Evolutionary conservation across 2,113 vertebrate genomes (phyloP).

Genomic region (Hirundichthys speculiger): DNA sequence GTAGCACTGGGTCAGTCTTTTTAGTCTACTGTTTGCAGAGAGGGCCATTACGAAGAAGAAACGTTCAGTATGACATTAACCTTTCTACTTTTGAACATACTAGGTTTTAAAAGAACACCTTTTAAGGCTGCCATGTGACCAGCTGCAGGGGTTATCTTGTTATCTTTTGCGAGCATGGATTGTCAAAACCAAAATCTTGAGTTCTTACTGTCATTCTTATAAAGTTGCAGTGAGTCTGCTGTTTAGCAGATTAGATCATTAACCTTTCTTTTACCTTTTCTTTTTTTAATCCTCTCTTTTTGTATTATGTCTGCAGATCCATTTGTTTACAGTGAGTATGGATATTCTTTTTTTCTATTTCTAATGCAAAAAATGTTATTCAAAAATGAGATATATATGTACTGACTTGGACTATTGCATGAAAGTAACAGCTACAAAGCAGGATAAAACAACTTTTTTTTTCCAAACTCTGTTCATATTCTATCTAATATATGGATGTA

Average conservation of each 20-base stretch:
- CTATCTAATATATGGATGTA: background rate
- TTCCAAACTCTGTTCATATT: too few relatives aligned
- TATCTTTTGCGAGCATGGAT: too few relatives aligned
- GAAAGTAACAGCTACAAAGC: too few relatives aligned
- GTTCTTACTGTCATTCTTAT: background rate
- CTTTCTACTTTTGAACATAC: background rate
- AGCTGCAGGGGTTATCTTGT: background rate
- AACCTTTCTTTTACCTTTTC: background rate
- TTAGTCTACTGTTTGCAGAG: too few relatives aligned
- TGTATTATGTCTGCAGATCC: conserved; percentile 64
- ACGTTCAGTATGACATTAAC: too few relatives aligned
- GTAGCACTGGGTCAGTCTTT: too few relatives aligned
- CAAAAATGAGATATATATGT: too few relatives aligned
- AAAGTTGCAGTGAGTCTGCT: background rate
- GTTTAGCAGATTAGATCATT: too few relatives aligned
- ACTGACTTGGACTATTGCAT: too few relatives aligned
- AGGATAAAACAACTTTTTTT: too few relatives aligned
- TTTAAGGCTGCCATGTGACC: background rate
- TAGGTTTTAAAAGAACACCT: background rate
- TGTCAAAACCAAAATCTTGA: background rate
- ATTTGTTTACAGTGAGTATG: conserved; percentile 82
- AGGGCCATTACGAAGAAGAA: too few relatives aligned
- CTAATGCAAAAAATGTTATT: background rate
- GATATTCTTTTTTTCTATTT: background rate
- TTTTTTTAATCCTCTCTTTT: background rate